phyloP scores from a whole-genome alignment of 2,888 invertebrate species.

The Xestobium rufovillosum region DNA sequence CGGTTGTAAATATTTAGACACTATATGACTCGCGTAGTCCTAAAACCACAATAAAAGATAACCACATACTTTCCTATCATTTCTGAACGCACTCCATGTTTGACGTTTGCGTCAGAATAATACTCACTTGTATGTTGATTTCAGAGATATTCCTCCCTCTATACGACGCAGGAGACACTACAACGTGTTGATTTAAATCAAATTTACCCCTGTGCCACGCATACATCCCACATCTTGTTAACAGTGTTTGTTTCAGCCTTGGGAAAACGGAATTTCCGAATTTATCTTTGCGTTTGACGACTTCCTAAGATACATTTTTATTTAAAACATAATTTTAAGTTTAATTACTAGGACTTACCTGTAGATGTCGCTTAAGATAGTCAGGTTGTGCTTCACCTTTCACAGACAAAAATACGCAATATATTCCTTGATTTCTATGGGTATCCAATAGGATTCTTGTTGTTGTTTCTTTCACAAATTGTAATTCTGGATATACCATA shows the following conservation, averaged over 20 bases:
- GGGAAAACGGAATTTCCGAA: conserved; percentile 56
- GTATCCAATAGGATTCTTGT: conserved; percentile 64
- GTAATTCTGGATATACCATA: conserved; percentile 36
- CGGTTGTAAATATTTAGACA: conserved; percentile 66
- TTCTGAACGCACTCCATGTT: no score
- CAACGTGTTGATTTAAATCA: conserved; percentile 61
- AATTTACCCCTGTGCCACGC: conserved; percentile 63
- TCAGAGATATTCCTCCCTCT: conserved; percentile 65
- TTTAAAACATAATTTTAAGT: not conserved
- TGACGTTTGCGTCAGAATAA: not conserved
- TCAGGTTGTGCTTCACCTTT: conserved; percentile 45
- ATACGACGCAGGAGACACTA: conserved; percentile 55
- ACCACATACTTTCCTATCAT: no score
- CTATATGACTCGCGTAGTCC: conserved; percentile 71
- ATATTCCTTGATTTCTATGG: conserved; percentile 64
- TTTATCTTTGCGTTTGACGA: conserved; percentile 52
- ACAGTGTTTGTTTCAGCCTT: conserved; percentile 57
- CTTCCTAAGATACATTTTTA: conserved; percentile 38
- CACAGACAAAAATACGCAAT: conserved; percentile 59
- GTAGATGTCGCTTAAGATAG: conserved; percentile 36
- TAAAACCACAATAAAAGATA: conserved; percentile 31
- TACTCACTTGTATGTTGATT: conserved; percentile 61
- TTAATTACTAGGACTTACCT: conserved; percentile 26
- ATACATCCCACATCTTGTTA: conserved; percentile 69
- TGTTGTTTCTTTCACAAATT: conserved; percentile 38